Conservation (phyloP, 1,140 invertebrate species). For the Drosophila varians region DNA sequence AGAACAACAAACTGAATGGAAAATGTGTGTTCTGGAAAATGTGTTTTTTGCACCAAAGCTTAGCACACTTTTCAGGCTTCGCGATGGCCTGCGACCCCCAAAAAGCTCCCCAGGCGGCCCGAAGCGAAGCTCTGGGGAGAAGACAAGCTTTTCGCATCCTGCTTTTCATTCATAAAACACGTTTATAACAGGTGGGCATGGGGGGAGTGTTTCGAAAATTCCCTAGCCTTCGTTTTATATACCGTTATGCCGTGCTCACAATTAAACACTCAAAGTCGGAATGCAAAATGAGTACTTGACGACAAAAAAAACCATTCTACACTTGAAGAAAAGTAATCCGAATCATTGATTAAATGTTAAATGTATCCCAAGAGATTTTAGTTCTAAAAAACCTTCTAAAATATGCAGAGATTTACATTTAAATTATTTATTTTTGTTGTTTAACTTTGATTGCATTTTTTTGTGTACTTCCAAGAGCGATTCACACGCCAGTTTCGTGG, state of each 20-base stretch:
- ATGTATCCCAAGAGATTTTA: neutral
- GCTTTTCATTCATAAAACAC: slow-evolving; percentile 40
- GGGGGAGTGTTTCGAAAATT: neutral
- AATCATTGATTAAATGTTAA: neutral
- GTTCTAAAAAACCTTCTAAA: no score
- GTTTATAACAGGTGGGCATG: neutral
- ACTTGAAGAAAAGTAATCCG: neutral
- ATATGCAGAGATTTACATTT: no score
- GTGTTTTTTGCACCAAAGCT: slow-evolving; percentile 42
- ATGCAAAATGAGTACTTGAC: slow-evolving; percentile 22
- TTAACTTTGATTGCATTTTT: neutral
- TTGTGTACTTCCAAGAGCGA: slow-evolving; percentile 34
- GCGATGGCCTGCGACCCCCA: neutral
- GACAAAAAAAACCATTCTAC: neutral
- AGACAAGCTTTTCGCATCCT: slow-evolving; percentile 24
- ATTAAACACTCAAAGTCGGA: slow-evolving; percentile 43
- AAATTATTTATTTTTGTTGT: neutral
- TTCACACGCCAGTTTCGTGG: slow-evolving; percentile 73
- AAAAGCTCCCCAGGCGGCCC: slow-evolving; percentile 25
- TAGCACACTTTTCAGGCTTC: slow-evolving; percentile 32
- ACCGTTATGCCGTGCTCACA: slow-evolving; percentile 37
- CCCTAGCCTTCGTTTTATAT: slow-evolving; percentile 8
- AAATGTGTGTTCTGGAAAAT: slow-evolving; percentile 36
- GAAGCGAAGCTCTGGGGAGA: slow-evolving; percentile 39
- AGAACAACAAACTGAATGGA: slow-evolving; percentile 50